phyloP scores from a whole-genome alignment of 2,797 vertebrate species.

The Melanotaenia pygmaea region DNA sequence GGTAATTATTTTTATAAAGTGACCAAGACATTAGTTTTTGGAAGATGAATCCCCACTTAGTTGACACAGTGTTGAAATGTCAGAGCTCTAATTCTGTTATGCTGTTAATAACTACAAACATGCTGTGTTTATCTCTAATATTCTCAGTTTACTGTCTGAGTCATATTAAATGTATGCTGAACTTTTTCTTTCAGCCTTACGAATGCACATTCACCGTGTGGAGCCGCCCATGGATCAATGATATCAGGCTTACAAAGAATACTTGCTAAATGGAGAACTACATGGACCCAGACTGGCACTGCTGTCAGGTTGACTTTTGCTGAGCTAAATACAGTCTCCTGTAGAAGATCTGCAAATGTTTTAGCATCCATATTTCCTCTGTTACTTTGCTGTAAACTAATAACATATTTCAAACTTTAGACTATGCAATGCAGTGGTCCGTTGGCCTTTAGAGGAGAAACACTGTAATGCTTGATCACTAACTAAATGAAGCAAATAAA shows the following conservation, averaged over 20 bases:
- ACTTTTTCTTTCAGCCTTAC: conserved; percentile 43
- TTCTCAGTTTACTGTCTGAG: too few relatives aligned
- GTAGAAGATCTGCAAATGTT: neutral
- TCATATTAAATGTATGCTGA: neutral
- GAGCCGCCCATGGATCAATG: conserved; percentile 53
- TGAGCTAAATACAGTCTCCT: neutral
- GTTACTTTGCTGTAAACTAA: neutral
- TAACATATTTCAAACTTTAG: neutral
- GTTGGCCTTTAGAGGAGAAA: conserved; percentile 4
- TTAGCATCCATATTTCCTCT: neutral
- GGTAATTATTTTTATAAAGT: conserved; percentile 50
- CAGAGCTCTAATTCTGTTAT: neutral
- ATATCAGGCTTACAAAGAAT: accelerated
- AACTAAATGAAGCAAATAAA: neutral
- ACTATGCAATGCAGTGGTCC: neutral
- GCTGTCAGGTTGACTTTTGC: conserved; percentile 3
- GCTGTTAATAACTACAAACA: neutral
- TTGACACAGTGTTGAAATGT: neutral
- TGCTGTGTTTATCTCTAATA: neutral
- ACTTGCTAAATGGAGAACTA: conserved; percentile 33
- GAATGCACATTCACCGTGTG: conserved; percentile 72
- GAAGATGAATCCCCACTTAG: neutral
- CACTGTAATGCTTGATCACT: neutral
- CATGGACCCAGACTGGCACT: neutral
- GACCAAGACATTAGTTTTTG: neutral